These are phyloP conservation scores for Petrosia ficiformis DNA, from an alignment of 37 sponge, comb jelly and placozoan genomes.

Conservation along the genomic window DNA sequence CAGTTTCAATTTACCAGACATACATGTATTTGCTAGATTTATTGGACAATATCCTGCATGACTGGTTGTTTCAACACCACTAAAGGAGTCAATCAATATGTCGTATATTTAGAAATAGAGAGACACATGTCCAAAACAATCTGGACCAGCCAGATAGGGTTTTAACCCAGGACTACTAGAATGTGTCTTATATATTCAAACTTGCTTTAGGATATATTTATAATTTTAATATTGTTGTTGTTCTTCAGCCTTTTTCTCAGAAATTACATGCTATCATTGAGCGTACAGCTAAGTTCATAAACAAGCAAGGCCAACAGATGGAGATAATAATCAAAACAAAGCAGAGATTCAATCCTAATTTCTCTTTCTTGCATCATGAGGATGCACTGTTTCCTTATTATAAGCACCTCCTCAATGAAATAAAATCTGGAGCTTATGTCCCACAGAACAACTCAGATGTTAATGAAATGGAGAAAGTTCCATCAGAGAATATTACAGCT, in stretches of 20 bases:
- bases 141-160: too few relatives aligned
- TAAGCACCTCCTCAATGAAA: conserved; percentile 62
- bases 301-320: conserved; percentile 85
- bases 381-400: conserved; percentile 85
- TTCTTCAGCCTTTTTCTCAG: conserved; percentile 70
- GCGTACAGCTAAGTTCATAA: conserved; percentile 79
- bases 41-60: too few relatives aligned
- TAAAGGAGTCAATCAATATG: too few relatives aligned
- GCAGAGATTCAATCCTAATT: conserved; percentile 86
- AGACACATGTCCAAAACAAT: too few relatives aligned
- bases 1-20: too few relatives aligned
- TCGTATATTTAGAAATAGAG: too few relatives aligned
- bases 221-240: neutral
- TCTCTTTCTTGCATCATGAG: conserved; percentile 79
- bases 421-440: conserved; percentile 33
- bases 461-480: neutral
- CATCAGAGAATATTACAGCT: neutral
- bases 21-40: too few relatives aligned
- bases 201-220: neutral
- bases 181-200: neutral
- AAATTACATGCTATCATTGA: conserved; percentile 90
- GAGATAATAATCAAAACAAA: conserved; percentile 93
- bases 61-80: too few relatives aligned
- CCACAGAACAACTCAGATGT: conserved; percentile 13
- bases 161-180: too few relatives aligned